Evolutionary conservation across 2,888 invertebrate genomes (phyloP), one percentile per base, ranked within the genome.

Genomic region (Heliconius erato): DNA sequence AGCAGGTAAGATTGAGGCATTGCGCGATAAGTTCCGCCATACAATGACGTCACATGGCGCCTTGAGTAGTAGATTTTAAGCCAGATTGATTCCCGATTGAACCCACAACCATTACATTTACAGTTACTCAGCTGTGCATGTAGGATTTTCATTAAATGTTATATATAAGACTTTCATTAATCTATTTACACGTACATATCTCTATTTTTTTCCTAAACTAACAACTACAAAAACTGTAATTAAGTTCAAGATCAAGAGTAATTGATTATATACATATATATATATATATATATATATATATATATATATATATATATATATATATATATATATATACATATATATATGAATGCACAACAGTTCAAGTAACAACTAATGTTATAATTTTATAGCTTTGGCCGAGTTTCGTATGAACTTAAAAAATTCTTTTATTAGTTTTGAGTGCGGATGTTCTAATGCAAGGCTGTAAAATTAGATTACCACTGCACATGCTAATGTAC

Each of bases 401-500:
- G 71, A 71, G 77, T 79, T 82, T 79, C 76, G 11, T 49, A 40
- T 79, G 79, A 26, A 74, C 74, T 79, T 74, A 68, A 74, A 54
- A 74, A 59, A 76, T 23, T 77, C 76, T 82, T 83, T 80, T 83
- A 79, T 81, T 79, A 72, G 79, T 79, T 81, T 79, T 63, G 80
- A 79, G 65, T 72, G 74, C 79, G 67, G 80, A 71, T 78, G 82
- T 79, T 81, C 79, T 80, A 80, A 84, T 80, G 79, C 80, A 74
- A 79, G 82, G 79, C 68, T 84, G 83, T 79, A 79, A 83, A 80
- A 83, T 81, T 82, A 83, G 84, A 83, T 83, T 85, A 85, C 83
- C 83, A 74, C 71, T 85, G 77, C 71, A 83, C 83, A 85, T 85
- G 84, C 83, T 85, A 85, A 85, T 85, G 84, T 83, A 74, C 74